Percentiles rank a stretch among this genome's conserved stretches.
phyloP scores from a whole-genome alignment of 2,888 invertebrate genomes.

The Gnatocerus cornutus region DNA sequence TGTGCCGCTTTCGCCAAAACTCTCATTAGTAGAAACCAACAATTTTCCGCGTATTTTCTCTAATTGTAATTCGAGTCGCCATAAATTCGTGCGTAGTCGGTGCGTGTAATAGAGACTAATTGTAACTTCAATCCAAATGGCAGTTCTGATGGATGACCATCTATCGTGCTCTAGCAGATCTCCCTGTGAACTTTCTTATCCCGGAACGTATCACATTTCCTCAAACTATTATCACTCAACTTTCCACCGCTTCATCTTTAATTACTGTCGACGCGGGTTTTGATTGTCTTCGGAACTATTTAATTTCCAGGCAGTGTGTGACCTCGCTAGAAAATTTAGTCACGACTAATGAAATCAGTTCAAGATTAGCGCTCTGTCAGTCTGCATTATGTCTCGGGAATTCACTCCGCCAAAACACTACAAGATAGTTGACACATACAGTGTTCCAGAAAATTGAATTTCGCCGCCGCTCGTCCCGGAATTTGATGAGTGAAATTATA shows the following conservation, averaged over 20 bases:
- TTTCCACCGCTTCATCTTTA: constrained; percentile 27
- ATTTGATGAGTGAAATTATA: too few relatives aligned
- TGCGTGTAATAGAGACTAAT: constrained; percentile 61
- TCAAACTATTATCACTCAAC: constrained; percentile 37
- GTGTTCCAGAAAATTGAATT: constrained; percentile 39
- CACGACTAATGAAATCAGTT: constrained; percentile 39
- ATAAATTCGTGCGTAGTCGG: constrained; percentile 43
- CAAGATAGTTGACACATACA: constrained; percentile 35
- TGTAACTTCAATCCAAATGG: constrained; percentile 56
- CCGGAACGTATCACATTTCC: constrained; percentile 38
- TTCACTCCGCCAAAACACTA: constrained; percentile 42
- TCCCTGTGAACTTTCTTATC: constrained; percentile 25
- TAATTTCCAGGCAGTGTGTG: neutral
- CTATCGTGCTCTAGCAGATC: constrained; percentile 51
- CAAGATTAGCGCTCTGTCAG: constrained; percentile 43
- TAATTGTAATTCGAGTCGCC: neutral
- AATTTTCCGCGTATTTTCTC: too few relatives aligned
- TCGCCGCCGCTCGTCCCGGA: neutral
- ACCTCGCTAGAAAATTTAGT: constrained; percentile 11
- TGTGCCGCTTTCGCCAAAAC: too few relatives aligned
- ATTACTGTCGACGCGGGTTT: constrained; percentile 21
- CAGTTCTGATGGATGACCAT: constrained; percentile 58
- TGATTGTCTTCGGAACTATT: constrained; percentile 4
- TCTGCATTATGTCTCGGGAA: constrained; percentile 30
- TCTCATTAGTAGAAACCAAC: too few relatives aligned